These are phyloP conservation scores for Hypomesus transpacificus DNA, from an alignment of 2,113 vertebrate species.

Conservation along the genomic window DNA sequence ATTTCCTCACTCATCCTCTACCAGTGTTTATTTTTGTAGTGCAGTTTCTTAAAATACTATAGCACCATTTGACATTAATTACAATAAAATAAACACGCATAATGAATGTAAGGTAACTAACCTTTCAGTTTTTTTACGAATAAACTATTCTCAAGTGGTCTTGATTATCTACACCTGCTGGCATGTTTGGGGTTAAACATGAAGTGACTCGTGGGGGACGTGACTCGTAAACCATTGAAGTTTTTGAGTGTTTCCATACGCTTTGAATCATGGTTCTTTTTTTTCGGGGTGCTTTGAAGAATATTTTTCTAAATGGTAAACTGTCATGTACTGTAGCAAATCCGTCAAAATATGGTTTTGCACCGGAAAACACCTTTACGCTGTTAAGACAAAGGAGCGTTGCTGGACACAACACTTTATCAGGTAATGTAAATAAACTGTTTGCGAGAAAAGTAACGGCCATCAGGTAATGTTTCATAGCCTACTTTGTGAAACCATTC, in stretches of 20 bases:
- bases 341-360: not conserved
- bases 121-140: no score
- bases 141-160: no score
- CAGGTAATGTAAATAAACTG: slow-evolving; percentile 29
- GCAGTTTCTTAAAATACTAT: no score
- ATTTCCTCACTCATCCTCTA: no score
- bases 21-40: no score
- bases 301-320: slow-evolving; percentile 12
- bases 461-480: no score
- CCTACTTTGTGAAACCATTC: no score
- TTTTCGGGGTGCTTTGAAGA: slow-evolving; percentile 30
- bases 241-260: not conserved
- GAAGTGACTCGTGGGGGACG: slow-evolving; percentile 1
- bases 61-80: no score
- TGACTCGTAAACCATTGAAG: slow-evolving; percentile 42
- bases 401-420: slow-evolving; percentile 24
- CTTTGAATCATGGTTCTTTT: slow-evolving; percentile 33
- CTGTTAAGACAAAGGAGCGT: slow-evolving; percentile 10
- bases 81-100: no score
- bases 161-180: not conserved
- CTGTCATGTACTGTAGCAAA: slow-evolving; percentile 3
- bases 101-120: no score
- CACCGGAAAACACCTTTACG: not conserved
- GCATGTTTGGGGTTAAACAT: slow-evolving; percentile 6
- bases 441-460: not conserved